Conservation (phyloP, 2,113 vertebrate species). For the Sisor rabdophorus region DNA sequence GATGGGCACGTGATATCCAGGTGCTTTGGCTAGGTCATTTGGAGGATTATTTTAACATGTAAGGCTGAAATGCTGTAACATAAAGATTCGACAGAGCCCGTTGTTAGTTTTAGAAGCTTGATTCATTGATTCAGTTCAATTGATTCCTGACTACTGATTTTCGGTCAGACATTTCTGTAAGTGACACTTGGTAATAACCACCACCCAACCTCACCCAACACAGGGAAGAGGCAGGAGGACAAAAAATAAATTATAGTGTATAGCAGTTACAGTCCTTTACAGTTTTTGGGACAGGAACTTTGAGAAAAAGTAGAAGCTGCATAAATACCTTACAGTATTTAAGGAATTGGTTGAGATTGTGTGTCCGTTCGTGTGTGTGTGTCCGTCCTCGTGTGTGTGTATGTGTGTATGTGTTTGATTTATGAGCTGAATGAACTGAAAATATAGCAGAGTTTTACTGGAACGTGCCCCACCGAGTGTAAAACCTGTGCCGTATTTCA, state of each 20-base stretch:
- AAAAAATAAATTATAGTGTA: neutral
- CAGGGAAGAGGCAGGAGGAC: slow-evolving; percentile 23
- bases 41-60: neutral
- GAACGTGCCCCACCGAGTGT: slow-evolving; percentile 37
- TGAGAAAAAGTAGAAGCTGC: neutral
- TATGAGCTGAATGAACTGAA: slow-evolving; percentile 31
- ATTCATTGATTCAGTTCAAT: no score
- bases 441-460: slow-evolving; percentile 36
- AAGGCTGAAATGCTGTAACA: neutral
- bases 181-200: slow-evolving; percentile 57
- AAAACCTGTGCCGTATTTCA: slow-evolving; percentile 41
- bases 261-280: no score
- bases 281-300: neutral
- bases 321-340: neutral
- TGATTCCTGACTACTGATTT: neutral
- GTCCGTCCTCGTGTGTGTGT: slow-evolving; percentile 6
- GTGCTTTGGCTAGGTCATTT: neutral
- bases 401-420: slow-evolving; percentile 42
- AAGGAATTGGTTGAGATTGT: slow-evolving; percentile 1
- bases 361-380: neutral
- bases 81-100: neutral
- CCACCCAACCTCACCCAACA: slow-evolving; percentile 30
- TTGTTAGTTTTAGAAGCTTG: neutral
- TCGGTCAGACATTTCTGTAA: slow-evolving; percentile 56
- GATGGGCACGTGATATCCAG: neutral